Percentiles rank a stretch among this genome's conserved stretches.
Evolutionary conservation across 2,113 vertebrate species (phyloP).

Genomic region (Leptosomus discolor): DNA sequence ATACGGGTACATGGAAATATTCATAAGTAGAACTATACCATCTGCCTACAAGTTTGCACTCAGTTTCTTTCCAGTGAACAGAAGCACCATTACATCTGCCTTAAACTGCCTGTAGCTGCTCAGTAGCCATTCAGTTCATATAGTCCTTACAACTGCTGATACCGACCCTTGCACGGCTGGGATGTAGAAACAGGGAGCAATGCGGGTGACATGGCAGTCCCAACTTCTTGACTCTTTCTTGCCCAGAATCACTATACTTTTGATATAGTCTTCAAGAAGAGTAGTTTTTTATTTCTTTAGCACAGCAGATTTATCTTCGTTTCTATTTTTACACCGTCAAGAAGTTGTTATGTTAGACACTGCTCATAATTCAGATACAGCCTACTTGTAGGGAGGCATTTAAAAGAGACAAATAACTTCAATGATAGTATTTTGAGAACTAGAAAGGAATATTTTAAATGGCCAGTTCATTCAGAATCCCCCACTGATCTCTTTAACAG

Average conservation of each 20-base stretch:
- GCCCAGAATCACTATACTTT: neutral
- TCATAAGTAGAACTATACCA: neutral
- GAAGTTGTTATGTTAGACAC: neutral
- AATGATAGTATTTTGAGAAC: neutral
- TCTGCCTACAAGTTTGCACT: neutral
- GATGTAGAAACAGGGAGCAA: neutral
- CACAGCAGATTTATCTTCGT: rapidly evolving
- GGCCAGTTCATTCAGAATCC: neutral
- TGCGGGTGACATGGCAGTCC: neutral
- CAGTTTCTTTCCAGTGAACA: neutral
- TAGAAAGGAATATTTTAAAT: neutral
- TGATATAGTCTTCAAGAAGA: neutral
- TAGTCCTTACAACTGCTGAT: neutral
- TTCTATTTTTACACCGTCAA: neutral
- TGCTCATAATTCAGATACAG: neutral
- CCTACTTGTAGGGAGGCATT: neutral
- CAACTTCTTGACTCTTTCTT: neutral
- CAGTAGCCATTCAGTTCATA: neutral
- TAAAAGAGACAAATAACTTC: neutral
- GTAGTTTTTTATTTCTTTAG: neutral
- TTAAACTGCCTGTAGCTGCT: neutral
- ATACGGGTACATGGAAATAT: neutral
- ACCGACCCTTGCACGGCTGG: neutral
- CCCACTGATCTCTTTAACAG: neutral
- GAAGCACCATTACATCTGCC: neutral